phyloP scores from a whole-genome alignment of 2,797 vertebrate species.

The Enteromius viviparus region DNA sequence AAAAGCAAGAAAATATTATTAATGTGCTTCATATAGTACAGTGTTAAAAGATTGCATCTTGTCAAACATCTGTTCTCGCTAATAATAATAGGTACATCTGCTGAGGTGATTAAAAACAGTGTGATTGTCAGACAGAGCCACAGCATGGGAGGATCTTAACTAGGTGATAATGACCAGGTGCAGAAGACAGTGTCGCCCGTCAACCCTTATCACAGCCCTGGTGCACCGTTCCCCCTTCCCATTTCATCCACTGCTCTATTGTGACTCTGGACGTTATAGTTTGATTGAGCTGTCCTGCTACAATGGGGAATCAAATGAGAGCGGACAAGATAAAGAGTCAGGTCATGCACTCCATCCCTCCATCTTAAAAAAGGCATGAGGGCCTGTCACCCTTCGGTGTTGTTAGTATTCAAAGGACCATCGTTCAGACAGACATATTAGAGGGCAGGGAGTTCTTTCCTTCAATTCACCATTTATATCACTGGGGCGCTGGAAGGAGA shows the following conservation, averaged over 20 bases:
- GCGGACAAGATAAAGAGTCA: conserved; percentile 35
- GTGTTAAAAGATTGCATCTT: conserved; percentile 37
- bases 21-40: conserved; percentile 8
- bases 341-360: conserved; percentile 42
- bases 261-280: conserved; percentile 67
- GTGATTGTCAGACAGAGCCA: conserved; percentile 58
- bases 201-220: conserved; percentile 45
- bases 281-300: conserved; percentile 71
- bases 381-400: conserved; percentile 47
- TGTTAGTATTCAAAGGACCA: conserved; percentile 38
- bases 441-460: conserved; percentile 20
- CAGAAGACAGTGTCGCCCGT: conserved; percentile 49
- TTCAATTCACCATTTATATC: conserved; percentile 25
- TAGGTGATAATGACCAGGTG: conserved; percentile 70
- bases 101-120: conserved; percentile 53
- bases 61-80: conserved; percentile 11
- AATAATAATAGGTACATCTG: conserved; percentile 43
- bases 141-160: conserved; percentile 61
- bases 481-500: background rate
- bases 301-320: conserved; percentile 55
- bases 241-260: conserved; percentile 56
- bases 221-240: conserved; percentile 48
- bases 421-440: conserved; percentile 14
- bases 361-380: conserved; percentile 36
- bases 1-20: background rate